A percentile compares a stretch with the other conserved stretches of the same genome.
Evolutionary conservation across 2,797 vertebrate genomes (phyloP).

Genomic region (Hapalemur alaotrensis): DNA sequence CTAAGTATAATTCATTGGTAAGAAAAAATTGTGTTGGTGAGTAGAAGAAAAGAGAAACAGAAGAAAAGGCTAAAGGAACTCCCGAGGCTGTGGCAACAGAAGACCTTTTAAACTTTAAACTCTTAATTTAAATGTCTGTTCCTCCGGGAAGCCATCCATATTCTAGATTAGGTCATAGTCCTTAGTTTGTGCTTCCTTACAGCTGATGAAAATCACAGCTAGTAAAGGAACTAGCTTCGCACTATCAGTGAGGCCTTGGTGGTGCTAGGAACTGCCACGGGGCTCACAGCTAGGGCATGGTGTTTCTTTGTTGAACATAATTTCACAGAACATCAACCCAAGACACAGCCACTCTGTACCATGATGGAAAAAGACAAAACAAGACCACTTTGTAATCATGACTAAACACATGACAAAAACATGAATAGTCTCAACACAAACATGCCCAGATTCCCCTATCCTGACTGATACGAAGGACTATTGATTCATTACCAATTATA

Average conservation of each 20-base stretch:
- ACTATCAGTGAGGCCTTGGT: too few species aligned
- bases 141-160: neutral
- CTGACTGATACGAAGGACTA: neutral
- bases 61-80: neutral
- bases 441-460: neutral
- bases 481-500: neutral
- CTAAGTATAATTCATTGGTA: neutral
- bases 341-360: neutral
- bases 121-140: constrained; percentile 22
- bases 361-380: neutral
- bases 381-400: neutral
- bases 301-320: neutral
- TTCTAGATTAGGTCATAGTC: neutral
- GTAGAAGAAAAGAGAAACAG: neutral
- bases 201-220: neutral
- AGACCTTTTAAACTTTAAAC: neutral
- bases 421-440: neutral
- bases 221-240: neutral
- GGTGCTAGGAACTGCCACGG: neutral
- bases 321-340: neutral
- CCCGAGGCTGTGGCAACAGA: neutral
- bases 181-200: neutral
- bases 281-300: neutral
- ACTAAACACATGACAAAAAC: neutral
- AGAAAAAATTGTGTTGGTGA: constrained; percentile 8